Evolutionary conservation across 2,113 vertebrate species (phyloP).

Genomic region (Tragelaphus buxtoni): DNA sequence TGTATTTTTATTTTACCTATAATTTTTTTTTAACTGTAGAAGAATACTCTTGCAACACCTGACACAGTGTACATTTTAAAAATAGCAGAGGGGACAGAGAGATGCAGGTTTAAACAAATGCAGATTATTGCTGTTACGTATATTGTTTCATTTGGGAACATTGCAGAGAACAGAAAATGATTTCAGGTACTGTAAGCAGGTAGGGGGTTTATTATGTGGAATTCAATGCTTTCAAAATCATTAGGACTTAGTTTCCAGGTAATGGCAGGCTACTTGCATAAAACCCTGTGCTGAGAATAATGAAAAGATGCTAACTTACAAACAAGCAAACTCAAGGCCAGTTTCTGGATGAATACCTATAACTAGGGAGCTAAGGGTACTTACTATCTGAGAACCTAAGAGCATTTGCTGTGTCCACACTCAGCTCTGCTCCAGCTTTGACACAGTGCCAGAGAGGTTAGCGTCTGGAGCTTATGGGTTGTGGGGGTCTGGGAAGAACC

Average conservation of each 20-base stretch:
- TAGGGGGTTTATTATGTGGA: background rate
- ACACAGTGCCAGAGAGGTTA: background rate
- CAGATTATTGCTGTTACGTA: background rate
- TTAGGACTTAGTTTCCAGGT: background rate
- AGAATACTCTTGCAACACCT: background rate
- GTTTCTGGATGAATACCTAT: background rate
- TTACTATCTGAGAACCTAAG: background rate
- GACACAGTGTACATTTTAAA: background rate
- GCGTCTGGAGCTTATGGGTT: background rate
- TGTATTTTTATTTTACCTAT: background rate
- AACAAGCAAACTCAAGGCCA: background rate
- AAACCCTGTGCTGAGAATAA: background rate
- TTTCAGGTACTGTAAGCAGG: background rate
- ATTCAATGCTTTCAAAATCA: background rate
- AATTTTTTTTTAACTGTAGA: background rate
- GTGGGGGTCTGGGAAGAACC: background rate
- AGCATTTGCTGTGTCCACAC: background rate
- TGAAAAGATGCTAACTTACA: background rate
- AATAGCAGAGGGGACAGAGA: background rate
- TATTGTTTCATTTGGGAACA: background rate
- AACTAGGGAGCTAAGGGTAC: background rate
- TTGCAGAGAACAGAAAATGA: background rate
- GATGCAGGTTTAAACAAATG: background rate
- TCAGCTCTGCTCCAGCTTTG: background rate
- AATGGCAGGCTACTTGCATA: background rate